Conservation (phyloP, 2,113 vertebrate genomes). For the Phalacrocorax aristotelis region DNA sequence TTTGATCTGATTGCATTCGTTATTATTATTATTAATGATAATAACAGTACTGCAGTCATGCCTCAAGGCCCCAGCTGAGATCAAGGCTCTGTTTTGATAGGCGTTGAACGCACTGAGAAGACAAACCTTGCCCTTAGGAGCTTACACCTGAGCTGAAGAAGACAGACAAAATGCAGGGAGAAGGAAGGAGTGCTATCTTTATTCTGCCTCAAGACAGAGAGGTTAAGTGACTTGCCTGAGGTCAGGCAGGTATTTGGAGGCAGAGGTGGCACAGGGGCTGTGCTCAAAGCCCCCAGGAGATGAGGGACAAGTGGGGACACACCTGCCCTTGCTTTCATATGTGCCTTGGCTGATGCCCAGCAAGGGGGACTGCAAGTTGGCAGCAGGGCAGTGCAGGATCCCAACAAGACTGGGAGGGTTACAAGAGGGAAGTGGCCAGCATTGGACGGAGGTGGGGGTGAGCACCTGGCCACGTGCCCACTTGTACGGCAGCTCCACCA, state of each 20-base stretch:
- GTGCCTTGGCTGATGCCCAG: background rate
- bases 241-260: background rate
- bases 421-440: background rate
- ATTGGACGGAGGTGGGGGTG: background rate
- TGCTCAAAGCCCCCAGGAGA: background rate
- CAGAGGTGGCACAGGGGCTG: background rate
- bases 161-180: background rate
- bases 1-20: conserved; percentile 54
- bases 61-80: conserved; percentile 63
- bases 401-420: background rate
- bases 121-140: conserved; percentile 58
- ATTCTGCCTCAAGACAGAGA: background rate
- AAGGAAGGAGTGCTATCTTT: conserved; percentile 7
- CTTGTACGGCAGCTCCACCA: background rate
- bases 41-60: conserved; percentile 30
- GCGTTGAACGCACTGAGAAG: background rate
- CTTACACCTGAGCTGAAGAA: conserved; percentile 36
- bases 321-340: background rate
- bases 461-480: background rate
- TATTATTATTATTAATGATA: conserved; percentile 43
- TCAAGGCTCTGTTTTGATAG: conserved; percentile 60
- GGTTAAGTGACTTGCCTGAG: background rate
- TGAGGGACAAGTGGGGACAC: background rate
- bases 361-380: background rate
- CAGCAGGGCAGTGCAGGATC: background rate